A percentile compares a stretch with the other conserved stretches of the same genome.
Conservation (phyloP, 2,797 vertebrate genomes). For the Labeo calbasu region DNA sequence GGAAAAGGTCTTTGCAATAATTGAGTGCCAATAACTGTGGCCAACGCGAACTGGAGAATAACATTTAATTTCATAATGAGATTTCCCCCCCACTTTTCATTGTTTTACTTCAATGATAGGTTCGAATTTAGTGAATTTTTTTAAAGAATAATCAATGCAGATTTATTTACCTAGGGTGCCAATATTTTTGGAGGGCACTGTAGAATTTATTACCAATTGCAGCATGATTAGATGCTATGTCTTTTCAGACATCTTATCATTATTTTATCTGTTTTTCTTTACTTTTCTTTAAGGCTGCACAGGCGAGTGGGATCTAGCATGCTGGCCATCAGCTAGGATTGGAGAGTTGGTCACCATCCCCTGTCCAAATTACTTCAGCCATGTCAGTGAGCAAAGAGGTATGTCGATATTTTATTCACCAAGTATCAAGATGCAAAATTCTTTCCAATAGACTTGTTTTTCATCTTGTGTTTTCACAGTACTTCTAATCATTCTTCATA, state of each 20-base stretch:
- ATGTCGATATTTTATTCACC: slow-evolving; percentile 45
- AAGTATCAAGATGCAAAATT: slow-evolving; percentile 6
- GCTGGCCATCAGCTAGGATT: slow-evolving; percentile 86
- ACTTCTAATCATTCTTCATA: not conserved
- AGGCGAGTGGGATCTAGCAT: slow-evolving; percentile 88
- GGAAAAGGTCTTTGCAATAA: too few relatives aligned
- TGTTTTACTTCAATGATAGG: too few relatives aligned
- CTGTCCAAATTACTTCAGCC: slow-evolving; percentile 84
- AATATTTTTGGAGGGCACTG: too few relatives aligned
- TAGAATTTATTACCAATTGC: not conserved
- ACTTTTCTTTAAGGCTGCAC: slow-evolving; percentile 79
- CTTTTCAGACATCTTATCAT: not conserved
- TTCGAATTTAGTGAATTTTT: too few relatives aligned
- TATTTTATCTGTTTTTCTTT: not conserved
- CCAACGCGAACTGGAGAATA: too few relatives aligned
- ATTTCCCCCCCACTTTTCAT: too few relatives aligned
- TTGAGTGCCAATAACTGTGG: too few relatives aligned
- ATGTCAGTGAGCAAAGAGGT: slow-evolving; percentile 81
- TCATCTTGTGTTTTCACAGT: not conserved
- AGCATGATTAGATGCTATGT: not conserved
- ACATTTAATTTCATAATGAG: too few relatives aligned
- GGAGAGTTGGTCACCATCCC: slow-evolving; percentile 85
- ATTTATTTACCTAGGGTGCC: too few relatives aligned
- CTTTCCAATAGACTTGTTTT: not conserved
- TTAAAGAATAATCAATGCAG: too few relatives aligned